Evolutionary conservation across 2,888 invertebrate genomes (phyloP).

Genomic region (Dioctria rufipes): DNA sequence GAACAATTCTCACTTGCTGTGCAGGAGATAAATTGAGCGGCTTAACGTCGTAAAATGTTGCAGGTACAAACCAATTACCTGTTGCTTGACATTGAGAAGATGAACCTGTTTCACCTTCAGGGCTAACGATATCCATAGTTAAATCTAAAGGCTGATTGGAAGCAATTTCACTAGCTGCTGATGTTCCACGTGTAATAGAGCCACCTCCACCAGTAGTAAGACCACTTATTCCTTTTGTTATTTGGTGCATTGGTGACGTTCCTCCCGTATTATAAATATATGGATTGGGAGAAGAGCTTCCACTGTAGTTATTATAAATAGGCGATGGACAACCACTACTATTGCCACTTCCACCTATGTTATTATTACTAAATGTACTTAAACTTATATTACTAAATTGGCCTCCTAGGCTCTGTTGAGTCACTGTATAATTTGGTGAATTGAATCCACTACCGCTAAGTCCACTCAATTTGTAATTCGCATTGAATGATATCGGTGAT

Average conservation of each 20-base stretch:
- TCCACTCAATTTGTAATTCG: slow-evolving; percentile 49
- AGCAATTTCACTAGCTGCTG: slow-evolving; percentile 70
- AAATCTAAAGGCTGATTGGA: slow-evolving; percentile 69
- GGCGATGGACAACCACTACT: slow-evolving; percentile 73
- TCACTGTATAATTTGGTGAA: slow-evolving; percentile 59
- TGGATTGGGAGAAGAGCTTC: slow-evolving; percentile 69
- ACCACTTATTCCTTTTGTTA: slow-evolving; percentile 80
- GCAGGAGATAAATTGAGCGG: slow-evolving; percentile 70
- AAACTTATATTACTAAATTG: slow-evolving; percentile 58
- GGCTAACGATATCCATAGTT: slow-evolving; percentile 68
- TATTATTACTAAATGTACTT: slow-evolving; percentile 51
- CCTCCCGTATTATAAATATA: slow-evolving; percentile 66
- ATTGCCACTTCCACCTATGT: slow-evolving; percentile 52
- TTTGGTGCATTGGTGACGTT: slow-evolving; percentile 79
- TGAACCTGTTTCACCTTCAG: slow-evolving; percentile 55
- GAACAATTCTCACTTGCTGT: slow-evolving; percentile 69
- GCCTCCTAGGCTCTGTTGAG: slow-evolving; percentile 44
- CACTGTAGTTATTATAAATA: slow-evolving; percentile 69
- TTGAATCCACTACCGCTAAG: slow-evolving; percentile 60
- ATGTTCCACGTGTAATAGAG: slow-evolving; percentile 83
- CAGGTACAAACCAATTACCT: slow-evolving; percentile 67
- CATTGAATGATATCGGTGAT: slow-evolving; percentile 65
- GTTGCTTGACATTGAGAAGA: slow-evolving; percentile 37
- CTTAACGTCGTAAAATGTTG: slow-evolving; percentile 69
- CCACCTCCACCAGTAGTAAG: slow-evolving; percentile 80